Evolutionary conservation across 2,797 vertebrate species (phyloP).

Genomic region (Lepilemur septentrionalis): DNA sequence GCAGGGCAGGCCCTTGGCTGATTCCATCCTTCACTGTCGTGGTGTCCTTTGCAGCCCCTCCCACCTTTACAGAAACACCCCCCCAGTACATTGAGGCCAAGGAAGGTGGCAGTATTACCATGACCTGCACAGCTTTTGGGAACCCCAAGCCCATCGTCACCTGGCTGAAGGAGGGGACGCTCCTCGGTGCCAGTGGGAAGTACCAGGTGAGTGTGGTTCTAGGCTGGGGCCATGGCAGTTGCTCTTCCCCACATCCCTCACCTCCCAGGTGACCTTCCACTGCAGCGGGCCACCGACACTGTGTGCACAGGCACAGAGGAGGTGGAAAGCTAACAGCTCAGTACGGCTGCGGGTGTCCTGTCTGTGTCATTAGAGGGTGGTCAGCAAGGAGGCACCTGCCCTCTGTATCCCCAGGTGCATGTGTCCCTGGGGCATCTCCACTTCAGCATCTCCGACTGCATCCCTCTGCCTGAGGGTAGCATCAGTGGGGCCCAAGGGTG

Average conservation of each 20-base stretch:
- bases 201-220: constrained; percentile 90
- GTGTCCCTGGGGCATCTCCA: background rate
- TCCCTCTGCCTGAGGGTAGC: background rate
- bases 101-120: constrained; percentile 93
- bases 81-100: constrained; percentile 98
- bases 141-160: constrained; percentile 98
- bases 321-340: background rate
- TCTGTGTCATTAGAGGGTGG: background rate
- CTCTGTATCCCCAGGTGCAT: background rate
- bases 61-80: constrained; percentile 96
- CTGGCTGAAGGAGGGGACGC: constrained; percentile 96
- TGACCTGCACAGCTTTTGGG: constrained; percentile 97
- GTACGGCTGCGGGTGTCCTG: background rate
- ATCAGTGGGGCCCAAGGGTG: accelerated
- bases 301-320: background rate
- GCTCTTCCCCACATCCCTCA: background rate
- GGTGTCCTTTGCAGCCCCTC: constrained; percentile 90
- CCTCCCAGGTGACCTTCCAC: background rate
- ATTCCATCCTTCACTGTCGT: background rate
- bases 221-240: accelerated
- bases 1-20: background rate
- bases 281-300: too few relatives aligned
- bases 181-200: constrained; percentile 91
- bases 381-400: background rate
- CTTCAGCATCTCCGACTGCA: background rate